phyloP scores from a whole-genome alignment of 2,888 invertebrate species.

The Ormyrus pomaceus region DNA sequence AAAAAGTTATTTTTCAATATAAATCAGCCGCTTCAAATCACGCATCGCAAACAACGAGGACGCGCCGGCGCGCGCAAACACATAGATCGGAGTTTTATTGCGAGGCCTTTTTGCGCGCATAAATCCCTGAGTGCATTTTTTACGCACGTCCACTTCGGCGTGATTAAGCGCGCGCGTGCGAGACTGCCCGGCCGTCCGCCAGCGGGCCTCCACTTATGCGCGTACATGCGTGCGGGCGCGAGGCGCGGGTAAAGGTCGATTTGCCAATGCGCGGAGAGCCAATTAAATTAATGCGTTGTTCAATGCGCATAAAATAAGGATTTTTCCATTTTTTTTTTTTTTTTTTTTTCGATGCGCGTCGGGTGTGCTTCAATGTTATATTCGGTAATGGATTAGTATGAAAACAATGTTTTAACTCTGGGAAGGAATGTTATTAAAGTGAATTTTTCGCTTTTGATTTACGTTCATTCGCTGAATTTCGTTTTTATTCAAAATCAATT shows the following conservation, averaged over 20 bases:
- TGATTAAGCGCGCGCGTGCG: conserved; percentile 41
- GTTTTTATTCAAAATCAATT: no score
- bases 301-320: conserved; percentile 28
- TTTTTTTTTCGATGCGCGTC: no score
- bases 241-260: neutral
- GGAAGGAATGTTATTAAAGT: no score
- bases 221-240: neutral
- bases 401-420: no score
- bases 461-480: no score
- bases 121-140: conserved; percentile 48
- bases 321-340: conserved; percentile 3
- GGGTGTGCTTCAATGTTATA: no score
- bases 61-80: neutral
- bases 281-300: conserved; percentile 25
- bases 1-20: conserved; percentile 42
- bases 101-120: conserved; percentile 22
- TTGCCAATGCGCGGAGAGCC: neutral
- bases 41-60: conserved; percentile 21
- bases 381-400: no score
- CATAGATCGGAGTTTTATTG: conserved; percentile 25
- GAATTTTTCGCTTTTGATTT: no score
- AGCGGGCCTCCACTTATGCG: no score
- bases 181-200: no score
- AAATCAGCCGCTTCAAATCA: conserved; percentile 47
- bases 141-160: conserved; percentile 31